A percentile compares a stretch with the other conserved stretches of the same genome.
Evolutionary conservation across 2,797 vertebrate species (phyloP).

Genomic region (Rhynchonycteris naso): DNA sequence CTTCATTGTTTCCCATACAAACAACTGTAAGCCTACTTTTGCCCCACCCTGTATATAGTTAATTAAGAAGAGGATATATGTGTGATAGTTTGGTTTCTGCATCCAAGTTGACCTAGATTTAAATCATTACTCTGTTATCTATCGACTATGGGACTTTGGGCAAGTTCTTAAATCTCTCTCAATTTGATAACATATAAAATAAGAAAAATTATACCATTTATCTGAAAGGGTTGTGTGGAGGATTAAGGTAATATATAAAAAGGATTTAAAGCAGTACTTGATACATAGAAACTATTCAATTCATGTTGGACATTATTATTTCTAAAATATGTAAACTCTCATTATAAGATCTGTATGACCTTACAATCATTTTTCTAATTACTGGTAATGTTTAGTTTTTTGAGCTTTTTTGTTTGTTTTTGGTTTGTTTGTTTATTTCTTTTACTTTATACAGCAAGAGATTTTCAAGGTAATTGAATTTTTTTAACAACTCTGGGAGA

Average conservation of each 20-base stretch:
- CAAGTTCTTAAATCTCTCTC: not conserved
- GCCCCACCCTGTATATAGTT: not conserved
- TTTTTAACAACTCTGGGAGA: not conserved
- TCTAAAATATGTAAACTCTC: conserved; percentile 1
- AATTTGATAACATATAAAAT: not conserved
- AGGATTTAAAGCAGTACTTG: not conserved
- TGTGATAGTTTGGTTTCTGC: not conserved
- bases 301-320: not conserved
- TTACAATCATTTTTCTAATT: conserved; percentile 6
- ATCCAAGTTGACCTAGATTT: not conserved
- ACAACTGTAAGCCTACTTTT: not conserved
- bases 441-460: not conserved
- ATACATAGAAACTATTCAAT: not conserved
- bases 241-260: not conserved
- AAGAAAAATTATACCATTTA: not conserved
- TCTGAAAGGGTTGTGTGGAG: not conserved
- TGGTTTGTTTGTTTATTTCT: not conserved
- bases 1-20: not conserved
- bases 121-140: not conserved
- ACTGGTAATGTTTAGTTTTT: not conserved
- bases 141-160: not conserved
- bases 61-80: not conserved
- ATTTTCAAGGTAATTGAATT: conserved; percentile 22
- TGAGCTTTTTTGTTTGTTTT: not conserved
- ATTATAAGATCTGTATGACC: not conserved